A percentile compares a stretch with the other conserved stretches of the same genome.
Evolutionary conservation across 35 echinoderm and acorn worm species (phyloP).

Genomic region (Apostichopus japonicus): DNA sequence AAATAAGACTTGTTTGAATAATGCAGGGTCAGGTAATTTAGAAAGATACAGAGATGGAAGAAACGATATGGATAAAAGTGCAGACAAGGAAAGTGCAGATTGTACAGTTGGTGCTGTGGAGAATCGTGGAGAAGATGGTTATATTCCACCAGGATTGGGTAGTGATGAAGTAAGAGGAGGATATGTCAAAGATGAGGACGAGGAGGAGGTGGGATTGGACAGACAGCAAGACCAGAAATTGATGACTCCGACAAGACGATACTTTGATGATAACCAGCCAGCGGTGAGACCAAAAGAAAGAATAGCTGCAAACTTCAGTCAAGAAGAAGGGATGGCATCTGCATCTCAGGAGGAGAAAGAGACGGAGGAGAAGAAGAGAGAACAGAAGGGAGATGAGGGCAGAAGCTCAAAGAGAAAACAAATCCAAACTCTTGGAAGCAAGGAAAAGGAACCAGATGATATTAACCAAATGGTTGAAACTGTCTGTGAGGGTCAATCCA

Average conservation of each 20-base stretch:
- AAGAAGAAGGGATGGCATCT: not conserved
- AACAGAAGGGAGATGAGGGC: not conserved
- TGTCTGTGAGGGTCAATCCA: not conserved
- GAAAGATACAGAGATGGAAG: too few species aligned
- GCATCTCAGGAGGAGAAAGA: not conserved
- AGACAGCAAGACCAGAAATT: not conserved
- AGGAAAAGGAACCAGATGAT: not conserved
- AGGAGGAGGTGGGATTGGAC: not conserved
- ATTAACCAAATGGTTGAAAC: not conserved
- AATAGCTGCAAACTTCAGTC: not conserved
- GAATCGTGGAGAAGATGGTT: not conserved
- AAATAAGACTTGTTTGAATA: too few species aligned
- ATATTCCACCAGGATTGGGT: not conserved
- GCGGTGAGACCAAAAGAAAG: constrained; percentile 30
- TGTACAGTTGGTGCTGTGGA: not conserved
- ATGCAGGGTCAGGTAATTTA: too few species aligned
- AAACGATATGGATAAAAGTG: too few species aligned
- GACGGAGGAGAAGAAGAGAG: not conserved
- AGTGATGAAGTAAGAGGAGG: not conserved
- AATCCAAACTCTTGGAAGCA: not conserved
- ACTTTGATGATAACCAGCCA: not conserved
- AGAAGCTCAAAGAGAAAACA: not conserved
- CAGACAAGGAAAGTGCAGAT: not conserved
- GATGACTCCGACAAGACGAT: not conserved
- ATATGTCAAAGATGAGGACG: not conserved